These are phyloP conservation scores for Tenualosa thibaudeaui DNA, from an alignment of 2,797 vertebrate species.

Conservation along the genomic window DNA sequence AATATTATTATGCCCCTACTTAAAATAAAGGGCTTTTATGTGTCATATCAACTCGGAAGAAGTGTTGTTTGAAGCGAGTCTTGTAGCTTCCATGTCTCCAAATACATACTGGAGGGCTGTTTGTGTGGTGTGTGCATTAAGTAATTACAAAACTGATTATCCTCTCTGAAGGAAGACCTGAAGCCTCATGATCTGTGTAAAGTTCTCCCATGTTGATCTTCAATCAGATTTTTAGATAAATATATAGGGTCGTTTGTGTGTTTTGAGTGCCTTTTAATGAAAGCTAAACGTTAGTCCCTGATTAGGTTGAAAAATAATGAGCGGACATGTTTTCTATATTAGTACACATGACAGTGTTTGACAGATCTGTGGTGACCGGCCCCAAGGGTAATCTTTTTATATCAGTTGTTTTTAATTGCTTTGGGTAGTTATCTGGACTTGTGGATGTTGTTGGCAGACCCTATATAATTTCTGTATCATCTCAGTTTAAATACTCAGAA, in stretches of 20 bases:
- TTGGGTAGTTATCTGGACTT: not conserved
- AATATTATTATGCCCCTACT: too few species aligned
- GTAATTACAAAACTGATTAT: too few species aligned
- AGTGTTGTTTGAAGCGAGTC: too few species aligned
- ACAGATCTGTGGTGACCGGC: slow-evolving; percentile 2
- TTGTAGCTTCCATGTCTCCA: too few species aligned
- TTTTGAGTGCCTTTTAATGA: not conserved
- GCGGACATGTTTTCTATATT: not conserved
- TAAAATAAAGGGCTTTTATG: too few species aligned
- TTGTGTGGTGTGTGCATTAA: too few species aligned
- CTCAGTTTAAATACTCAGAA: slow-evolving; percentile 10
- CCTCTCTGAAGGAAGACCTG: not conserved
- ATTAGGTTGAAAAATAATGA: not conserved
- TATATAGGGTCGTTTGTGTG: not conserved
- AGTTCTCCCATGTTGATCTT: not conserved
- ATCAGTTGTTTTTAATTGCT: slow-evolving; percentile 9
- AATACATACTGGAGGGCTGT: too few species aligned
- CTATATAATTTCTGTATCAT: slow-evolving; percentile 20
- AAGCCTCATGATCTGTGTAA: not conserved
- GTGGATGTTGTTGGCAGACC: slow-evolving; percentile 14
- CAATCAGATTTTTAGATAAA: not conserved
- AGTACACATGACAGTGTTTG: slow-evolving; percentile 5
- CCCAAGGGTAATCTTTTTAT: slow-evolving; percentile 1
- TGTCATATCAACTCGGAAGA: too few species aligned
- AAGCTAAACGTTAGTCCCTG: not conserved